Evolutionary conservation across 2,797 vertebrate species (phyloP).

Genomic region (Scleropages formosus): DNA sequence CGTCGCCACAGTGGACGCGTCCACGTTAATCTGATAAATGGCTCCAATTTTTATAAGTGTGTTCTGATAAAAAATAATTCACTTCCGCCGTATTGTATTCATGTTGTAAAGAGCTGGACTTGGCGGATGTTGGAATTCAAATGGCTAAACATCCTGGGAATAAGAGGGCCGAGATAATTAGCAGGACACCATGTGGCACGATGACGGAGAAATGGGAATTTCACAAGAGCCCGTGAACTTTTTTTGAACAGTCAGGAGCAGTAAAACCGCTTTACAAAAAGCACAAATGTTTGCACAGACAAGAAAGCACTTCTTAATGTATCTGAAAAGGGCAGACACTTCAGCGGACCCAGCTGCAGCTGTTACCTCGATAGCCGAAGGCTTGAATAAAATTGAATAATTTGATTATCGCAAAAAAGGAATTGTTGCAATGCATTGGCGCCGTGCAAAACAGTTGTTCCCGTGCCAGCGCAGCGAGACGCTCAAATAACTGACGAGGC

Average conservation of each 20-base stretch:
- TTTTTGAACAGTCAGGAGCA: not conserved
- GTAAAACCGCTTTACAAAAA: not conserved
- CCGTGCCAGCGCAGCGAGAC: not conserved
- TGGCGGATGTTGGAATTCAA: slow-evolving; percentile 26
- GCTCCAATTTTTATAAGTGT: slow-evolving; percentile 80
- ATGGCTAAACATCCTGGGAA: slow-evolving; percentile 13
- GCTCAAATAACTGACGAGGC: slow-evolving; percentile 3
- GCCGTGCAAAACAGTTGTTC: not conserved
- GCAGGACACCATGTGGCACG: slow-evolving; percentile 10
- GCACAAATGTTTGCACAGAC: not conserved
- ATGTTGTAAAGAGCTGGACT: slow-evolving; percentile 23
- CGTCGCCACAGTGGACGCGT: slow-evolving; percentile 61
- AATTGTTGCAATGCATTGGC: not conserved
- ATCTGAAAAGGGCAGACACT: not conserved
- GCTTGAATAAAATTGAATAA: not conserved
- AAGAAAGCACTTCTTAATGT: not conserved
- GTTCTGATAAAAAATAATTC: slow-evolving; percentile 47
- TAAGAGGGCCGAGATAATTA: slow-evolving; percentile 29
- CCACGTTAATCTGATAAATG: slow-evolving; percentile 74
- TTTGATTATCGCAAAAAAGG: slow-evolving; percentile 2
- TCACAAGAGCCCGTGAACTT: slow-evolving; percentile 9
- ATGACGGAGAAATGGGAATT: slow-evolving; percentile 13
- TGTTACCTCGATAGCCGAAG: not conserved
- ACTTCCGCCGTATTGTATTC: slow-evolving; percentile 20
- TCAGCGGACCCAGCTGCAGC: not conserved